Percentiles rank a stretch among this genome's conserved stretches.
Evolutionary conservation across 2,113 vertebrate species (phyloP).

Genomic region (Urocitellus parryii): DNA sequence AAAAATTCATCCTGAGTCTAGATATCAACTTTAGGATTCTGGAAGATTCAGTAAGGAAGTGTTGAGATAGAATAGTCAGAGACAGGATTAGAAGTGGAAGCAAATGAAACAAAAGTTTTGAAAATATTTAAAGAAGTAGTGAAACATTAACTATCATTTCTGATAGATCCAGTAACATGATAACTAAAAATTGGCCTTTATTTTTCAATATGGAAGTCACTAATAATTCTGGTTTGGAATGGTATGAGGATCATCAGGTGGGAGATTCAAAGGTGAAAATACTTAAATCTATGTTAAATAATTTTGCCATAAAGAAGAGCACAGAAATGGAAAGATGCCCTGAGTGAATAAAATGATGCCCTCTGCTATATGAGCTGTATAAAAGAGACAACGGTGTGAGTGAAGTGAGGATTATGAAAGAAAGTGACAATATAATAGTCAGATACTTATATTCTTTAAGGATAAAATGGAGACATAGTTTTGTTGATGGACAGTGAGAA

Average conservation of each 20-base stretch:
- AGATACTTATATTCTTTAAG: background rate
- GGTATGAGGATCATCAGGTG: no score
- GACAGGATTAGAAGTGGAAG: background rate
- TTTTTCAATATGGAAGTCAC: no score
- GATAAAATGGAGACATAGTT: background rate
- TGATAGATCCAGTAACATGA: background rate
- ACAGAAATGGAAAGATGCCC: background rate
- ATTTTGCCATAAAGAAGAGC: background rate
- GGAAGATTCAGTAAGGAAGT: background rate
- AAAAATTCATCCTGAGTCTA: background rate
- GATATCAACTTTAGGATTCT: background rate
- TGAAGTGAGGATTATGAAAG: background rate
- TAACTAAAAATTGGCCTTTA: background rate
- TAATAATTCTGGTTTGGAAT: background rate
- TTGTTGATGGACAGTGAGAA: background rate
- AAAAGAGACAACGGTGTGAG: background rate
- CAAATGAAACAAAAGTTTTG: background rate
- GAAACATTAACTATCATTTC: background rate
- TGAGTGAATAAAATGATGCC: background rate
- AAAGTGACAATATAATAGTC: no score
- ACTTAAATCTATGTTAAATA: background rate
- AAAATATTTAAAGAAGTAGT: background rate
- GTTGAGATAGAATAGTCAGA: background rate
- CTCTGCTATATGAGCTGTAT: no score
- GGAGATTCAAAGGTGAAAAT: background rate